Base-by-base conservation (phyloP, 2,113 vertebrate genomes). In the Empidonax traillii region DNA sequence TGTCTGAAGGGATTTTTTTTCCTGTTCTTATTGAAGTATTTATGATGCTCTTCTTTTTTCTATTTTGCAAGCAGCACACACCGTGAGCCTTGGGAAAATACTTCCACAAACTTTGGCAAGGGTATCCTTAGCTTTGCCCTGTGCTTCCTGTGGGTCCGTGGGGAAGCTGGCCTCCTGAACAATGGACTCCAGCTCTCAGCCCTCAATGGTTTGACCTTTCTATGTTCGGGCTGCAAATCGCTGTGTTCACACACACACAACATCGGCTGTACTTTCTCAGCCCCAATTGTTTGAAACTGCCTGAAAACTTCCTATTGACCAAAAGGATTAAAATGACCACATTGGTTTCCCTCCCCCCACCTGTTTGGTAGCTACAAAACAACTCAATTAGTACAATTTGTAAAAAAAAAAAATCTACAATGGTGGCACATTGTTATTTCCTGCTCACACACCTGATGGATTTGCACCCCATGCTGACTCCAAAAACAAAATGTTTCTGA, bases 131-230 rank as follows among this genome's bases (percentile, higher is more conserved):
- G 95, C 93, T 97, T 97, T 95, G 92, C 95, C 71, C 84, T 96
- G 96, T 73, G 92, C 85, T 98, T 98, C 98, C 98, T 98, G 96
- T 89, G 84, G 90, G 61, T 52, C 89, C 9, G 2, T 22, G 93
- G 96, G 97, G 97, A 97, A 75, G 94, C 87, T 0, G 8, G 80
- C n/a, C 82, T 82, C 84, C 76, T 8, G 44, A 98, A 98, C 98
- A 98, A 98, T 98, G 97, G 97, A 85, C 65, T 76, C 14, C 44
- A 16, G 84, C 75, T 61, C 73, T 22, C 53, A 55, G 88, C 75
- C 83, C 83, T 93, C 46, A 2, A 68, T 89, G 94, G 65, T 35
- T 41, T 66, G 94, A 93, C 97, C 94, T 97, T 95, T 83, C 85
- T 43, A 18, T 35, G 2, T 63, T 65, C 2, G 47, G 23, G 85